Evolutionary conservation across 2,888 invertebrate species (phyloP).

Genomic region (Cosmia trapezina): DNA sequence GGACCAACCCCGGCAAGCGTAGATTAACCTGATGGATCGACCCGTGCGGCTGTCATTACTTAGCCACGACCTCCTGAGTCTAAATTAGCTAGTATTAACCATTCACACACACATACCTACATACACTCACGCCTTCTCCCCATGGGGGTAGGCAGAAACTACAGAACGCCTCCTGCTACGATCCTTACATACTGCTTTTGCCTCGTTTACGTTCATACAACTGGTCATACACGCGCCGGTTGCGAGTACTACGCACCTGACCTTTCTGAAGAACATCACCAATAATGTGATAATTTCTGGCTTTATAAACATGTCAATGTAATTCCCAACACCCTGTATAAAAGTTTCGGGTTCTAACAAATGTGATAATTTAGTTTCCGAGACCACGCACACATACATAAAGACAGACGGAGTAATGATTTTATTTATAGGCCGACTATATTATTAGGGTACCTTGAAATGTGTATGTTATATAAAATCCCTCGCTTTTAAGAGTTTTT

Average conservation of each 20-base stretch:
- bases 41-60: too few species aligned
- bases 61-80: too few species aligned
- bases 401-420: constrained; percentile 73
- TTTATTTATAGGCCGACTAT: constrained; percentile 77
- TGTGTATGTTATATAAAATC: constrained; percentile 35
- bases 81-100: not conserved
- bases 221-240: not conserved
- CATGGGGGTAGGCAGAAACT: not conserved
- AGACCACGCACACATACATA: constrained; percentile 70
- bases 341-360: constrained; percentile 64
- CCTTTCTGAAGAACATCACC: not conserved
- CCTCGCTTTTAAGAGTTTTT: not conserved
- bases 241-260: not conserved
- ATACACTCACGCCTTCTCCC: not conserved
- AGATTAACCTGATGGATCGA: too few species aligned
- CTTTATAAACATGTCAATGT: not conserved
- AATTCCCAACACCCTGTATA: constrained; percentile 68
- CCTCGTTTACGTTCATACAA: not conserved
- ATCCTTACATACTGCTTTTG: not conserved
- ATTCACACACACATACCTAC: not conserved
- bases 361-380: constrained; percentile 80
- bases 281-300: not conserved
- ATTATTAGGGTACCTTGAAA: constrained; percentile 66
- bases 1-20: too few species aligned
- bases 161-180: not conserved